Percentiles rank a stretch among this genome's conserved stretches.
Evolutionary conservation across 2,797 vertebrate species (phyloP).

Genomic region (Danio tinwini): DNA sequence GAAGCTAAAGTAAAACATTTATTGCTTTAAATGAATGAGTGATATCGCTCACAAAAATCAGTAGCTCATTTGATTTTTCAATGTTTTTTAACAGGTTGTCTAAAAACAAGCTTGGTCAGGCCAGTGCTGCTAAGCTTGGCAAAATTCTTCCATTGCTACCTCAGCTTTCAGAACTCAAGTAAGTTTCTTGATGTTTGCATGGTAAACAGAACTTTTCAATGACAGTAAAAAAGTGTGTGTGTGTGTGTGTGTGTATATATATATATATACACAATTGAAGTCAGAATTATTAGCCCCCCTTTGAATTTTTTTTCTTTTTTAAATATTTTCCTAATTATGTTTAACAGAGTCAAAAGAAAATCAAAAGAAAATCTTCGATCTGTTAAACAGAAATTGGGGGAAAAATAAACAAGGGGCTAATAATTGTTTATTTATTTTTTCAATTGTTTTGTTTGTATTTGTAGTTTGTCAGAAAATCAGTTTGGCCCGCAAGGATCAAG

Average conservation of each 20-base stretch:
- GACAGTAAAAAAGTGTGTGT: background rate
- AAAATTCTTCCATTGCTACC: constrained; percentile 70
- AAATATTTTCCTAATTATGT: no score
- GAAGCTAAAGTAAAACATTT: constrained; percentile 80
- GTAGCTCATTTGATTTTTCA: background rate
- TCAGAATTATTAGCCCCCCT: no score
- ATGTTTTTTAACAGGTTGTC: constrained; percentile 75
- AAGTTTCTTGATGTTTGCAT: constrained; percentile 62
- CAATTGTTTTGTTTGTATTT: background rate
- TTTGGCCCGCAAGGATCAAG: constrained; percentile 71
- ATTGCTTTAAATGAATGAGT: background rate
- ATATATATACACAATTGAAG: no score
- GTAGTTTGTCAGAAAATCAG: constrained; percentile 84
- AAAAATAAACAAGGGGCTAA: no score
- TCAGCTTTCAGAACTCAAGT: constrained; percentile 81
- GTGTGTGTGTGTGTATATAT: no score
- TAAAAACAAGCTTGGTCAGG: constrained; percentile 77
- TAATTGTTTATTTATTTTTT: no score
- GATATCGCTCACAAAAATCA: background rate
- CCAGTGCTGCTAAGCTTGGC: constrained; percentile 74
- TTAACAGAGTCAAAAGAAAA: no score
- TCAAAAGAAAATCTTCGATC: no score
- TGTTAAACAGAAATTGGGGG: no score
- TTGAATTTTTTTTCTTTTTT: no score
- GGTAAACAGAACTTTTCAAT: background rate